Evolutionary conservation across 1,140 invertebrate genomes (phyloP).

Genomic region (Dreissena rostriformis): DNA sequence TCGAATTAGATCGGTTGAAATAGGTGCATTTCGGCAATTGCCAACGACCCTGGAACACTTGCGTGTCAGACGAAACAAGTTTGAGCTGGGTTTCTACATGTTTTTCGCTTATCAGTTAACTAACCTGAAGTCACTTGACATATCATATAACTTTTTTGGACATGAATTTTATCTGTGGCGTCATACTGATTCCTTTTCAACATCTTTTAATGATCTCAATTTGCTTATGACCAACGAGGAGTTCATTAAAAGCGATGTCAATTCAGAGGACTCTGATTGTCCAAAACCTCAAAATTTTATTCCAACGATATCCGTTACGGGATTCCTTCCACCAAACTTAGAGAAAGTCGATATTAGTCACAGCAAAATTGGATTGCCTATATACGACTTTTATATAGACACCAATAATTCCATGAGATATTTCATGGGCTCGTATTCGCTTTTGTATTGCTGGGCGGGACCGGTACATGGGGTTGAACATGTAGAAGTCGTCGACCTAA

Average conservation of each 20-base stretch:
- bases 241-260: not conserved
- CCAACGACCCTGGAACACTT: not conserved
- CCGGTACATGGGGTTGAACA: conserved; percentile 18
- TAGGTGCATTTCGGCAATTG: not conserved
- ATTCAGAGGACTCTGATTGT: not conserved
- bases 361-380: conserved; percentile 12
- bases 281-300: not conserved
- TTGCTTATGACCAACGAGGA: not conserved
- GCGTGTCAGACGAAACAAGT: not conserved
- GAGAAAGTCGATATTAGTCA: conserved; percentile 26
- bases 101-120: not conserved
- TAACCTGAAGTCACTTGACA: conserved; percentile 5
- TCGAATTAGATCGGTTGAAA: not conserved
- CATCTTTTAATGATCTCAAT: not conserved
- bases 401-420: conserved; percentile 16
- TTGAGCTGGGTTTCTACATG: conserved; percentile 10
- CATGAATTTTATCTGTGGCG: not conserved
- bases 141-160: conserved; percentile 21
- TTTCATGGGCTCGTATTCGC: conserved; percentile 4
- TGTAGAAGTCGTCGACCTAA: conserved; percentile 13
- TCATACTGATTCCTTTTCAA: not conserved
- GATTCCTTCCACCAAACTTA: conserved; percentile 20
- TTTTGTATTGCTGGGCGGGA: conserved; percentile 46
- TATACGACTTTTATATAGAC: conserved; percentile 6
- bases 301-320: not conserved